These are phyloP conservation scores for Gadus chalcogrammus DNA, from an alignment of 2,113 vertebrate genomes.

Conservation along the genomic window DNA sequence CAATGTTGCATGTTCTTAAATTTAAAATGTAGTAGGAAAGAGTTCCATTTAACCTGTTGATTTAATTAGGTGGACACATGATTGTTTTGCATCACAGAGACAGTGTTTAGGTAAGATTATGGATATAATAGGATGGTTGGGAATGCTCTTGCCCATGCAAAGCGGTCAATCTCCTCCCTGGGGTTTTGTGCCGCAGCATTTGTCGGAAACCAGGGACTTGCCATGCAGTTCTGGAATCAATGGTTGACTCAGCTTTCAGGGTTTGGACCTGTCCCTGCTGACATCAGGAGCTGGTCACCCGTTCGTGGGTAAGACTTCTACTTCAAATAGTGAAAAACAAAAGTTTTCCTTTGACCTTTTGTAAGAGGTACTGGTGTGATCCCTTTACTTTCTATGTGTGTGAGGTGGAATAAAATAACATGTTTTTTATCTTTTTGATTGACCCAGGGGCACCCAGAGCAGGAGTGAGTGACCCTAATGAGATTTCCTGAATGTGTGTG, in stretches of 20 bases:
- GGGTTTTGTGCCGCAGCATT: slow-evolving; percentile 54
- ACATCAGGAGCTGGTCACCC: slow-evolving; percentile 19
- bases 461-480: slow-evolving; percentile 72
- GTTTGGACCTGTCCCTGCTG: slow-evolving; percentile 67
- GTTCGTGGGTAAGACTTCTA: slow-evolving; percentile 47
- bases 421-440: slow-evolving; percentile 84
- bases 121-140: too few species aligned
- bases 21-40: too few species aligned
- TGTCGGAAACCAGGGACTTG: slow-evolving; percentile 69
- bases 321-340: neutral
- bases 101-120: too few species aligned
- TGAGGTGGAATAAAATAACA: slow-evolving; percentile 69
- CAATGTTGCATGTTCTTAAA: too few species aligned
- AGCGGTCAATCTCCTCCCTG: too few species aligned
- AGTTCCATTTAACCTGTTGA: too few species aligned
- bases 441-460: slow-evolving; percentile 81
- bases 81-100: too few species aligned
- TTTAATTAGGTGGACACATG: too few species aligned
- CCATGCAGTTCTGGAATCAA: slow-evolving; percentile 59
- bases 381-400: neutral
- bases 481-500: too few species aligned
- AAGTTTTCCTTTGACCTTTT: neutral
- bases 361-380: neutral
- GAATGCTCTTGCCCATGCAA: too few species aligned
- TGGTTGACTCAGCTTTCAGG: slow-evolving; percentile 66